phyloP scores from a whole-genome alignment of 2,113 vertebrate species.

The Heliornis fulica region DNA sequence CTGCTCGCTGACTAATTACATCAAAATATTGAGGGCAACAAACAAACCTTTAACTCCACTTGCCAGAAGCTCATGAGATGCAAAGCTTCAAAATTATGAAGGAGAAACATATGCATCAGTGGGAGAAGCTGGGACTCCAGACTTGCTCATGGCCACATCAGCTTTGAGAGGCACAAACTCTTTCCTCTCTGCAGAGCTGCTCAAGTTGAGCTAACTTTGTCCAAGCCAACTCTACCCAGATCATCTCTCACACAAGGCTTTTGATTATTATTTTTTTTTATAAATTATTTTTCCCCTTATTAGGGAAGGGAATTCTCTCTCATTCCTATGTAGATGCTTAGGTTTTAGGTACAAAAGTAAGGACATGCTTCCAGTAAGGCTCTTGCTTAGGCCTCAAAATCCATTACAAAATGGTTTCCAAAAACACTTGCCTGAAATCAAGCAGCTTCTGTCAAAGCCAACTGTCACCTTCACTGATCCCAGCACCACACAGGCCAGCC shows the following conservation, averaged over 20 bases:
- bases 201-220: background rate
- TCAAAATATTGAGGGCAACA: constrained; percentile 45
- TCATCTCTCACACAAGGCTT: background rate
- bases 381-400: background rate
- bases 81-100: background rate
- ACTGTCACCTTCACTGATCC: background rate
- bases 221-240: background rate
- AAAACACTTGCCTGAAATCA: background rate
- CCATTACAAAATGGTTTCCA: background rate
- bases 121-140: background rate
- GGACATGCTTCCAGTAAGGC: accelerated
- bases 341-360: background rate
- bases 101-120: background rate
- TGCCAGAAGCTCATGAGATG: background rate
- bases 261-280: background rate
- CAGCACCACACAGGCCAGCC: background rate
- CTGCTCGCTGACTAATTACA: constrained; percentile 33
- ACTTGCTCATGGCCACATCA: accelerated
- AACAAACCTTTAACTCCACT: constrained; percentile 40
- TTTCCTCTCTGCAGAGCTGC: background rate
- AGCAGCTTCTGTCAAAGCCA: background rate
- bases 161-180: background rate
- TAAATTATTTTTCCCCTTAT: background rate
- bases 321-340: background rate
- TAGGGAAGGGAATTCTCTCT: background rate